Conservation (phyloP, 2,113 vertebrate genomes). For the Podarcis raffonei region DNA sequence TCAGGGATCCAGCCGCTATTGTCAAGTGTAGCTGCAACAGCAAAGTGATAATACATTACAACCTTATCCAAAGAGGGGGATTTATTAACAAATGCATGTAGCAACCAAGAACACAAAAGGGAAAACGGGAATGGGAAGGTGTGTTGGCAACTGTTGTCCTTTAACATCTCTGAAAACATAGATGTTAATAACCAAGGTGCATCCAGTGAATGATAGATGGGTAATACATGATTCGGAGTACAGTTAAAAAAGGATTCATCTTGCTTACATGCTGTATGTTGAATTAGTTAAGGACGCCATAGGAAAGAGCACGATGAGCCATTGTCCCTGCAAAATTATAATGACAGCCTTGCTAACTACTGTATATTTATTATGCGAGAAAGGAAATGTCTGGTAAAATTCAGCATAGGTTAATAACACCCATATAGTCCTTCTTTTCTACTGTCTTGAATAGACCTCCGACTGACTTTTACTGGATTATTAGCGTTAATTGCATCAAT, state of each 20-base stretch:
- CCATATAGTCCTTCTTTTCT: slow-evolving; percentile 83
- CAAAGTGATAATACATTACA: slow-evolving; percentile 39
- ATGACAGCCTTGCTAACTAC: slow-evolving; percentile 83
- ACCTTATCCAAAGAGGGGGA: not conserved
- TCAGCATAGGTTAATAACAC: slow-evolving; percentile 89
- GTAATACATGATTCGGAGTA: slow-evolving; percentile 72
- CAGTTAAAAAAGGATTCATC: slow-evolving; percentile 77
- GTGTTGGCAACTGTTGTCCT: slow-evolving; percentile 52
- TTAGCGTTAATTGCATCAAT: slow-evolving; percentile 91
- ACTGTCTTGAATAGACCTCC: slow-evolving; percentile 87
- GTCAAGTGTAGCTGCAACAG: slow-evolving; percentile 41
- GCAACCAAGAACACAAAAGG: slow-evolving; percentile 26
- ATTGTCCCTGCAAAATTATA: slow-evolving; percentile 85
- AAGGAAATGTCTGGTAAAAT: slow-evolving; percentile 85
- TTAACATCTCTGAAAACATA: slow-evolving; percentile 63
- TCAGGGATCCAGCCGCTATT: not conserved
- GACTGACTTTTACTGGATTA: slow-evolving; percentile 90
- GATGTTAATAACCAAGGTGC: slow-evolving; percentile 69
- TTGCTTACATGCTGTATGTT: slow-evolving; percentile 77
- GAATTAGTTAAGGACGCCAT: slow-evolving; percentile 81
- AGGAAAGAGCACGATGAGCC: slow-evolving; percentile 79
- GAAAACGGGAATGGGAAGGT: slow-evolving; percentile 48
- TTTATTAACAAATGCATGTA: slow-evolving; percentile 25
- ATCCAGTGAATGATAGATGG: slow-evolving; percentile 79
- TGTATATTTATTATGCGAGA: slow-evolving; percentile 85